Evolutionary conservation across 2,888 invertebrate species (phyloP).

Genomic region (Zootermopsis nevadensis): DNA sequence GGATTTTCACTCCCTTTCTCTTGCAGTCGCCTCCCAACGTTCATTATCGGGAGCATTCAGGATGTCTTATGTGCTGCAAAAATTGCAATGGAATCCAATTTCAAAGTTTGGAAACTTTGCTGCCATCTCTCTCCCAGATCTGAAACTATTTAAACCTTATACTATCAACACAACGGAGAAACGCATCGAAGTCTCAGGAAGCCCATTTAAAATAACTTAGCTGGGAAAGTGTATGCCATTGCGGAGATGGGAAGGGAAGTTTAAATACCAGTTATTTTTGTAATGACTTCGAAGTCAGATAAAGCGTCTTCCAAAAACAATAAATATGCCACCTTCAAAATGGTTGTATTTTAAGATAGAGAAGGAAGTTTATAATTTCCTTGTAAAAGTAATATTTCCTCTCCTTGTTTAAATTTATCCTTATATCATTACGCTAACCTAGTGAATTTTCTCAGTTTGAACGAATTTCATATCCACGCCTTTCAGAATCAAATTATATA

Average conservation of each 20-base stretch:
- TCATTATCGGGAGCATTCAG: slow-evolving; percentile 35
- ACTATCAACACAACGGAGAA: background rate
- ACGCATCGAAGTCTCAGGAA: background rate
- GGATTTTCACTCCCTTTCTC: background rate
- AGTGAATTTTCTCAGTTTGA: background rate
- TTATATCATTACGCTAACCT: background rate
- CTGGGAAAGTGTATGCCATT: background rate
- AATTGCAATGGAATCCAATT: slow-evolving; percentile 54
- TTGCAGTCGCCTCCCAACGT: background rate
- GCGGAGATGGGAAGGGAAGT: background rate
- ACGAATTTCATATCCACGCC: background rate
- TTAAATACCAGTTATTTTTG: slow-evolving; percentile 20
- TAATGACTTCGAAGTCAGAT: slow-evolving; percentile 5
- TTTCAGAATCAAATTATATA: too few species aligned
- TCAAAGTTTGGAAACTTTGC: slow-evolving; percentile 58
- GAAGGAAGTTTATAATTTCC: background rate
- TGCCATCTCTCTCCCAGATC: slow-evolving; percentile 29
- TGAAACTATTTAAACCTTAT: slow-evolving; percentile 33
- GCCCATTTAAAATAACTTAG: background rate
- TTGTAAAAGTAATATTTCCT: background rate
- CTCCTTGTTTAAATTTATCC: background rate
- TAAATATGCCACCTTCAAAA: background rate
- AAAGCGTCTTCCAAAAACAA: background rate
- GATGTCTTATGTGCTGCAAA: slow-evolving; percentile 30
- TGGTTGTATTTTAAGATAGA: background rate